Evolutionary conservation across 2,797 vertebrate species (phyloP).

Genomic region (Rhinichthys osculus): DNA sequence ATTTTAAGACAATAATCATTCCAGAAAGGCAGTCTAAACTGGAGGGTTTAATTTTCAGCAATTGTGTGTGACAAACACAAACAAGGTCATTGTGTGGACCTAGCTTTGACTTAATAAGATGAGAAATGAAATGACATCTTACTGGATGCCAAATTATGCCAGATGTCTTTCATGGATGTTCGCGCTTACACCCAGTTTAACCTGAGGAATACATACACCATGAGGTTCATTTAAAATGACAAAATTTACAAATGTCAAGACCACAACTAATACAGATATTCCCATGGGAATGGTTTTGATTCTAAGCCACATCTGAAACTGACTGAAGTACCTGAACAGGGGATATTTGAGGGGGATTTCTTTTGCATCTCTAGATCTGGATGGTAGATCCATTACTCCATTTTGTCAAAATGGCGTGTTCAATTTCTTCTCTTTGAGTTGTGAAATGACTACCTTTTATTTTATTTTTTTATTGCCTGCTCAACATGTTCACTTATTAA

Average conservation of each 20-base stretch:
- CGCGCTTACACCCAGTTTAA: not conserved
- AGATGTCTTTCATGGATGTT: not conserved
- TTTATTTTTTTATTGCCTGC: not conserved
- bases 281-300: not conserved
- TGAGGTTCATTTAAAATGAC: conserved; percentile 5
- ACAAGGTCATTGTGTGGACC: not conserved
- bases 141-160: conserved; percentile 9
- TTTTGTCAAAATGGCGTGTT: conserved; percentile 20
- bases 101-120: conserved; percentile 2
- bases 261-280: conserved; percentile 3
- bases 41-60: not conserved
- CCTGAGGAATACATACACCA: not conserved
- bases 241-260: not conserved
- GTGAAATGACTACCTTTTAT: not conserved
- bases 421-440: not conserved
- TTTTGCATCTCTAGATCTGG: not conserved
- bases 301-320: not conserved
- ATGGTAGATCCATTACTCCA: not conserved
- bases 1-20: conserved; percentile 19
- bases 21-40: conserved; percentile 12
- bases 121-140: conserved; percentile 3
- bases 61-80: conserved; percentile 13
- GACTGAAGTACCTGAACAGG: conserved; percentile 2
- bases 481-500: not conserved
- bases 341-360: not conserved